Conservation (phyloP, 1,140 invertebrate genomes). For the Anastrepha obliqua region DNA sequence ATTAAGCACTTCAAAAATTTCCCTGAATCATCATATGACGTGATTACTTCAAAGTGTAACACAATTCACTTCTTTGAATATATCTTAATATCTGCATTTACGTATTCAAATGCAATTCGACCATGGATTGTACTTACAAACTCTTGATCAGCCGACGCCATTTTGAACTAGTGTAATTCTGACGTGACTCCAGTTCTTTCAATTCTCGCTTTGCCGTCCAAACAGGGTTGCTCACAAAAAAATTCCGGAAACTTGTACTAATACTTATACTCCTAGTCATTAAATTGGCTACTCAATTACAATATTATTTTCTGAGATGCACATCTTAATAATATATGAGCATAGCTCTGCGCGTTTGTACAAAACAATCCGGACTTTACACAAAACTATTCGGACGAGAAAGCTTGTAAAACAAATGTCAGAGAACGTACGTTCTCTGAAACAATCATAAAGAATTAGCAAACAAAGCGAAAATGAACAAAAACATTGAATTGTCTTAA, state of each 20-base stretch:
- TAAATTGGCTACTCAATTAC: too few species aligned
- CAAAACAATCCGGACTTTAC: background rate
- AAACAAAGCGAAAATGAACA: conserved; percentile 18
- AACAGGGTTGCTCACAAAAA: background rate
- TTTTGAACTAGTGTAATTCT: conserved; percentile 57
- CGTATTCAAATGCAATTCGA: conserved; percentile 1
- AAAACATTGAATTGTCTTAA: background rate
- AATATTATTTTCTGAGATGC: too few species aligned
- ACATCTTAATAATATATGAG: too few species aligned
- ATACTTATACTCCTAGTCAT: too few species aligned
- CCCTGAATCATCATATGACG: too few species aligned
- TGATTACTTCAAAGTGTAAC: too few species aligned
- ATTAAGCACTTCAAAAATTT: too few species aligned
- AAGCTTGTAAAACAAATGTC: too few species aligned
- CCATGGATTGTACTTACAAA: conserved; percentile 55
- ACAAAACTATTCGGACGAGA: too few species aligned
- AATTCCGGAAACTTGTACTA: background rate
- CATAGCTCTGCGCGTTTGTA: background rate
- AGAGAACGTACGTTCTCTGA: too few species aligned
- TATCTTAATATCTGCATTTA: background rate
- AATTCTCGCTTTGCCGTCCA: background rate
- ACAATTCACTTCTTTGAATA: background rate
- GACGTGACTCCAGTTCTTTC: conserved; percentile 43
- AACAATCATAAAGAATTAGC: background rate
- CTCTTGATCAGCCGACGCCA: conserved; percentile 56